Percentiles rank a stretch among this genome's conserved stretches.
These are phyloP conservation scores for Plagodis dolabraria DNA, from an alignment of 2,888 invertebrate genomes.

Conservation along the genomic window DNA sequence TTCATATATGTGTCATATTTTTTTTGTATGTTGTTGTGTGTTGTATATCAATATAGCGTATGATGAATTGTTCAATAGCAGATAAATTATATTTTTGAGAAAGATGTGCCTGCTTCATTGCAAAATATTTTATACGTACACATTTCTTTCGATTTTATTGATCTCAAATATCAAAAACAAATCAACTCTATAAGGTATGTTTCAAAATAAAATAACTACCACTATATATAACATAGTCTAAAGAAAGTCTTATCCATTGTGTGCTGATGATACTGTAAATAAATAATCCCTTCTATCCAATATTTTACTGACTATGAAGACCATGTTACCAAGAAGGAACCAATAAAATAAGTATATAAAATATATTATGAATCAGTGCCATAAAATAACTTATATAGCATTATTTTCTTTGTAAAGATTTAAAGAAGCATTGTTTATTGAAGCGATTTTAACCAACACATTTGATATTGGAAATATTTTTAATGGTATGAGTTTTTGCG, in stretches of 20 bases:
- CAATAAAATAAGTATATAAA: slow-evolving; percentile 2
- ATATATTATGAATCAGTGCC: slow-evolving; percentile 9
- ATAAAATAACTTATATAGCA: slow-evolving; percentile 1
- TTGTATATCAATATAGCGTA: not conserved
- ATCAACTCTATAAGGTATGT: not conserved
- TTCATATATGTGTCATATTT: not conserved
- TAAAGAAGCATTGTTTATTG: too few relatives aligned
- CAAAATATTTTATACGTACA: not conserved
- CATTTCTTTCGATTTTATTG: not conserved
- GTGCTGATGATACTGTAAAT: too few relatives aligned
- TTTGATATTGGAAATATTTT: too few relatives aligned
- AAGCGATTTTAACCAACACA: too few relatives aligned
- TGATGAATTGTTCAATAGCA: not conserved
- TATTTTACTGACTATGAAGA: not conserved
- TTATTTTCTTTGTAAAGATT: too few relatives aligned
- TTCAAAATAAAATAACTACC: too few relatives aligned
- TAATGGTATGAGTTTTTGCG: too few relatives aligned
- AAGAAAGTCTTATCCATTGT: too few relatives aligned
- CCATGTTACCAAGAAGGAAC: slow-evolving; percentile 6
- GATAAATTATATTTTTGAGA: not conserved
- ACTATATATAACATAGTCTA: too few relatives aligned
- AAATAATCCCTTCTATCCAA: too few relatives aligned
- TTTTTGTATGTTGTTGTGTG: slow-evolving; percentile 12
- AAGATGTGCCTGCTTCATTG: not conserved
- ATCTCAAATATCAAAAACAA: slow-evolving; percentile 1